These are phyloP conservation scores for Passer montanus DNA, from an alignment of 2,113 vertebrate genomes.

Conservation along the genomic window DNA sequence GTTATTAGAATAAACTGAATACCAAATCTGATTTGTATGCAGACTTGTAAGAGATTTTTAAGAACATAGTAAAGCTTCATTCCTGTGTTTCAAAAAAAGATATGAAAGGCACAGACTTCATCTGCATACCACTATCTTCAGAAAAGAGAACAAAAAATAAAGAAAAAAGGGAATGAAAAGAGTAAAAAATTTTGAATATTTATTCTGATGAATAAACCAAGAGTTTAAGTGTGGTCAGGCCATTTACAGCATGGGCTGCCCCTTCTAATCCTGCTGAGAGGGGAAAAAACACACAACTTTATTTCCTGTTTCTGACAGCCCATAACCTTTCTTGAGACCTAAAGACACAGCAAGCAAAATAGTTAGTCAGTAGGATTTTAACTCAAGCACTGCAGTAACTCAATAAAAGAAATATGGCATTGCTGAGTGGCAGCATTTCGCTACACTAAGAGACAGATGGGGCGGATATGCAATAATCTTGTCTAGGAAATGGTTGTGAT, in stretches of 20 bases:
- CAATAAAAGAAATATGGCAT: conserved; percentile 17
- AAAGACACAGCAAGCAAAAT: not conserved
- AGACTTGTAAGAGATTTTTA: conserved; percentile 44
- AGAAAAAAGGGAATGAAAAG: rapidly evolving
- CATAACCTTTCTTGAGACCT: not conserved
- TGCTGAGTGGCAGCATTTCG: not conserved
- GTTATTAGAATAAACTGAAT: conserved; percentile 57
- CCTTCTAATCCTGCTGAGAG: not conserved
- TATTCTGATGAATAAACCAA: not conserved
- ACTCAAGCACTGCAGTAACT: not conserved
- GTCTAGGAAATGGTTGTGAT: conserved; percentile 45
- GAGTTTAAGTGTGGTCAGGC: not conserved
- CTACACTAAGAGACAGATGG: conserved; percentile 47
- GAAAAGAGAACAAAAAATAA: not conserved
- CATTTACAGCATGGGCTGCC: not conserved
- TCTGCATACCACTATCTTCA: not conserved
- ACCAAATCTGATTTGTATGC: conserved; percentile 43
- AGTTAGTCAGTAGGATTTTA: not conserved
- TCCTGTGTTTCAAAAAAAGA: not conserved
- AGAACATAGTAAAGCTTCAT: conserved; percentile 40
- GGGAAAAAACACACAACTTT: not conserved
- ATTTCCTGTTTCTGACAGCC: not conserved
- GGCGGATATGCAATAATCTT: conserved; percentile 53
- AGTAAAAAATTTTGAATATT: not conserved
- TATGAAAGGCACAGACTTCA: conserved; percentile 22